Conservation (phyloP, 2,888 invertebrate species). For the Pammene fasciana region DNA sequence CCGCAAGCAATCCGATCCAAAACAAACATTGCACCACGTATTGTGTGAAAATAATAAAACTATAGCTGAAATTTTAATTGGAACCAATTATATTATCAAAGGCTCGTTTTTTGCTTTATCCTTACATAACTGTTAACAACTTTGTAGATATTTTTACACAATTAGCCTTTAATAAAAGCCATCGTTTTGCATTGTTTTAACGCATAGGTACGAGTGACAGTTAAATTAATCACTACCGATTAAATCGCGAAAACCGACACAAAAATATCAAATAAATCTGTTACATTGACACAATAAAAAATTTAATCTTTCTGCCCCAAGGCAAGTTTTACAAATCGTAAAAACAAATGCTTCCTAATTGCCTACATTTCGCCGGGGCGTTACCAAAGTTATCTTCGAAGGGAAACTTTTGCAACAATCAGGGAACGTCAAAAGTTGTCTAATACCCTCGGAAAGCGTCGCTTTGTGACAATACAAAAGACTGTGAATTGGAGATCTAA, state of each 20-base stretch:
- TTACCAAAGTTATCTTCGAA: slow-evolving; percentile 46
- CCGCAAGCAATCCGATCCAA: slow-evolving; percentile 32
- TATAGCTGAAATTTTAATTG: slow-evolving; percentile 59
- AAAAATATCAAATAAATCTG: background rate
- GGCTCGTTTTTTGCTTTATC: slow-evolving; percentile 54
- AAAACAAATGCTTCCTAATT: slow-evolving; percentile 46
- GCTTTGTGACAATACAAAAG: slow-evolving; percentile 62
- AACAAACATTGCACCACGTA: slow-evolving; percentile 35
- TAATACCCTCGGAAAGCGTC: slow-evolving; percentile 62
- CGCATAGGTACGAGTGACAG: slow-evolving; percentile 14
- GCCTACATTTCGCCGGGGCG: slow-evolving; percentile 46
- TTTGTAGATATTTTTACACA: slow-evolving; percentile 18
- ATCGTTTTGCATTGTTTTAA: slow-evolving; percentile 18
- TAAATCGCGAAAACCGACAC: background rate
- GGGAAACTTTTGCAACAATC: slow-evolving; percentile 55
- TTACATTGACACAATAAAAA: background rate
- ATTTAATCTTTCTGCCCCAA: slow-evolving; percentile 21
- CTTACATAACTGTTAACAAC: slow-evolving; percentile 60
- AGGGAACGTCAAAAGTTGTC: slow-evolving; percentile 65
- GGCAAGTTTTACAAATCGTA: slow-evolving; percentile 32
- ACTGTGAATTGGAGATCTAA: slow-evolving; percentile 48
- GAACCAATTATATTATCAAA: slow-evolving; percentile 58
- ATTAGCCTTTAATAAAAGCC: slow-evolving; percentile 9
- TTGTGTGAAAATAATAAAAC: slow-evolving; percentile 35
- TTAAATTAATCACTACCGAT: background rate